phyloP scores from a whole-genome alignment of 1,140 invertebrate genomes.

The Nylanderia fulva region DNA sequence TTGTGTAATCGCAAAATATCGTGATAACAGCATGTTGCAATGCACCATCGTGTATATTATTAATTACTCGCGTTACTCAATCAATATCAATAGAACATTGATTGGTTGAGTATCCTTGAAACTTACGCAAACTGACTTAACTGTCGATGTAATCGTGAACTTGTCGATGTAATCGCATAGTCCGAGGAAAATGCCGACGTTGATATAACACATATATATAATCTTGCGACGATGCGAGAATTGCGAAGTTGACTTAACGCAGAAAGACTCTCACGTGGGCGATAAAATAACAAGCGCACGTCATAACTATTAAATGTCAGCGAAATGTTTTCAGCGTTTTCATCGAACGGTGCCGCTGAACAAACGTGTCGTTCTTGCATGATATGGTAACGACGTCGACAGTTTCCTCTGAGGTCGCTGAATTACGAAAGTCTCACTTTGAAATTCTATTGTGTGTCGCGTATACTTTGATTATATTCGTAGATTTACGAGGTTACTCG shows the following conservation, averaged over 20 bases:
- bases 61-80: conserved; percentile 31
- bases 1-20: conserved; percentile 31
- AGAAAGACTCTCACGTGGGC: conserved; percentile 18
- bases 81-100: conserved; percentile 26
- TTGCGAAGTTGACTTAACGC: conserved; percentile 19
- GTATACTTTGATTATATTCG: not conserved
- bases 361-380: conserved; percentile 17
- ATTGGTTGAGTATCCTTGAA: conserved; percentile 31
- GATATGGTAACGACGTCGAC: conserved; percentile 14
- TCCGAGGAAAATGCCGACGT: not conserved
- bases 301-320: conserved; percentile 43
- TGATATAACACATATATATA: conserved; percentile 14
- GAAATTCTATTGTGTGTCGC: conserved; percentile 18
- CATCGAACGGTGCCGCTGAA: not conserved
- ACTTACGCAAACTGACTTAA: conserved; percentile 15
- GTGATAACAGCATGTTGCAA: conserved; percentile 6
- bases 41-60: conserved; percentile 24
- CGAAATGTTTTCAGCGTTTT: conserved; percentile 41
- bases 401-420: not conserved
- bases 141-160: not conserved
- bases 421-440: conserved; percentile 24
- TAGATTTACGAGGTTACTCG: not conserved
- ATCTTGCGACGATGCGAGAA: conserved; percentile 16
- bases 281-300: conserved; percentile 39
- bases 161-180: not conserved